Evolutionary conservation across 2,113 vertebrate species (phyloP).

Genomic region (Atrichornis clamosus): DNA sequence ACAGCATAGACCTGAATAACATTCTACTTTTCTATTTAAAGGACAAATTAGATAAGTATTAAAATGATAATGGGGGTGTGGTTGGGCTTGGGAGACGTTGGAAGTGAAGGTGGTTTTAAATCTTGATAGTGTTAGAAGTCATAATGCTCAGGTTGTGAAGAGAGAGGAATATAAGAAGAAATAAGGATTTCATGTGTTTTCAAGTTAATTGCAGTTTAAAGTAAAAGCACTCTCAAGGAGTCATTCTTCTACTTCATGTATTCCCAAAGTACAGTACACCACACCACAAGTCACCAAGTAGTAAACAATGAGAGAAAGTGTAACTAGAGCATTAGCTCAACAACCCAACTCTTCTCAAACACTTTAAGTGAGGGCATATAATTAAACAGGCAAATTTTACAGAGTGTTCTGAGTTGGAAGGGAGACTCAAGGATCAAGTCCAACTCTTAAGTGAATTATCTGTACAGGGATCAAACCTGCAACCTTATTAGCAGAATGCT

Average conservation of each 20-base stretch:
- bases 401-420: neutral
- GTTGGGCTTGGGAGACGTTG: rapidly evolving
- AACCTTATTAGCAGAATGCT: neutral
- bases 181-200: neutral
- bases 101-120: rapidly evolving
- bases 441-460: neutral
- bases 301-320: neutral
- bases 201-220: neutral
- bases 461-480: neutral
- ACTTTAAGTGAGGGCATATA: neutral
- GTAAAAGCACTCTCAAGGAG: neutral
- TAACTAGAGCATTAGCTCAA: neutral
- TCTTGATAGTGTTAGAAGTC: neutral
- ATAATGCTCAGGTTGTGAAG: neutral
- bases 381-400: neutral
- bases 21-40: neutral
- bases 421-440: neutral
- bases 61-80: neutral
- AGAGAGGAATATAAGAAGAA: neutral
- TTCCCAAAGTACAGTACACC: neutral
- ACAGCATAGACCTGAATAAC: neutral
- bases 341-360: neutral
- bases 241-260: neutral
- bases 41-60: neutral
- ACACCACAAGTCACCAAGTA: neutral